These are phyloP conservation scores for Calameuta pallipes DNA, from an alignment of 2,888 invertebrate species.

Conservation along the genomic window DNA sequence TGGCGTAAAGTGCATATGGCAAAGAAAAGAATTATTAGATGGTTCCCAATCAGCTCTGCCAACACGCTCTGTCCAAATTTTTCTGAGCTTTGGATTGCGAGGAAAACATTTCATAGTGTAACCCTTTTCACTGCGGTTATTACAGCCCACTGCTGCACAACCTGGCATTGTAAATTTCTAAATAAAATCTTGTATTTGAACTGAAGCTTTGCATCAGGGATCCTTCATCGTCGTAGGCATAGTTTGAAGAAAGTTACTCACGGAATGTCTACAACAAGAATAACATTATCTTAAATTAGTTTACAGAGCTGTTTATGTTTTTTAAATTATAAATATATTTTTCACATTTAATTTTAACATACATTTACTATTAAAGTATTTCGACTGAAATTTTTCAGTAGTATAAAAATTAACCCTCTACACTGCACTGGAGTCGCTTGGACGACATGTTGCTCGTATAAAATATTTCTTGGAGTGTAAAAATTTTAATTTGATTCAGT, in stretches of 20 bases:
- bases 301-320: not conserved
- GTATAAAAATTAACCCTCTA: not conserved
- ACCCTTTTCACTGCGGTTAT: conserved; percentile 62
- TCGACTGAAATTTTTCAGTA: not conserved
- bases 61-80: conserved; percentile 58
- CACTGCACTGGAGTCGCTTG: too few species aligned
- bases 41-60: conserved; percentile 62
- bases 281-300: not conserved
- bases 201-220: not conserved
- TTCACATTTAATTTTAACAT: not conserved
- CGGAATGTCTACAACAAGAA: not conserved
- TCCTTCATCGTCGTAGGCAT: not conserved
- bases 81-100: conserved; percentile 56
- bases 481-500: not conserved
- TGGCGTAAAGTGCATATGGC: conserved; percentile 58
- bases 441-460: too few species aligned
- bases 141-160: conserved; percentile 62
- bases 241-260: not conserved
- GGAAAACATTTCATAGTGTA: conserved; percentile 65
- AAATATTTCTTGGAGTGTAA: too few species aligned
- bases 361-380: not conserved
- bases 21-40: conserved; percentile 60
- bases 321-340: not conserved
- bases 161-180: conserved; percentile 55
- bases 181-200: not conserved